Conservation (phyloP, 2,888 invertebrate genomes). For the Diaprepes abbreviatus region DNA sequence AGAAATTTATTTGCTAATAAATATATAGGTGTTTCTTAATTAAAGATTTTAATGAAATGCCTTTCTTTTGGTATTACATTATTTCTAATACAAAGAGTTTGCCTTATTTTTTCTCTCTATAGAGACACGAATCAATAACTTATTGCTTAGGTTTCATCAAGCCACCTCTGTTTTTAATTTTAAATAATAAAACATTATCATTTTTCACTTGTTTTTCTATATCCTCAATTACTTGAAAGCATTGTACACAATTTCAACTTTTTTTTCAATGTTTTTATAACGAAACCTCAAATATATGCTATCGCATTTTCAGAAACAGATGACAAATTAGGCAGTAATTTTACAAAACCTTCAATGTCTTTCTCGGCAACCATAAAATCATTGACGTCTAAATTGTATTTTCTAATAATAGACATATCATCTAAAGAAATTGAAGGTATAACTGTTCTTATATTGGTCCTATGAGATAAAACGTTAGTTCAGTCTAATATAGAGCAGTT, state of each 20-base stretch:
- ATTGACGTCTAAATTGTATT: background rate
- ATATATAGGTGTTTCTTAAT: slow-evolving; percentile 2
- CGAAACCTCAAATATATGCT: background rate
- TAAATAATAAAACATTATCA: background rate
- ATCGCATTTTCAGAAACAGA: background rate
- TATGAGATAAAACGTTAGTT: background rate
- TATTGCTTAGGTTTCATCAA: background rate
- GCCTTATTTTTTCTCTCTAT: background rate
- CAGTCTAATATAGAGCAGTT: background rate
- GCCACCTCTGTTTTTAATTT: background rate
- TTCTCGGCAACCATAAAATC: background rate
- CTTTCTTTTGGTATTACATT: background rate
- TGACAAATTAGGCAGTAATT: background rate
- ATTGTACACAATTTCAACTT: background rate
- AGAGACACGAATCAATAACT: background rate
- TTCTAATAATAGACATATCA: too few species aligned
- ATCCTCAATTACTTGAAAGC: background rate
- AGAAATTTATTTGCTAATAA: background rate
- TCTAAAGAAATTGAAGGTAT: too few species aligned
- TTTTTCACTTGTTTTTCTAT: background rate
- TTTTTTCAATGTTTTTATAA: background rate
- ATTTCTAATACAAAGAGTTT: background rate
- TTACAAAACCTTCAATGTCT: background rate
- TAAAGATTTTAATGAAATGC: slow-evolving; percentile 5
- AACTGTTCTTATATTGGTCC: background rate